Percentiles rank a stretch among this genome's conserved stretches.
Conservation (phyloP, 2,797 vertebrate genomes). For the Myotis daubentonii region DNA sequence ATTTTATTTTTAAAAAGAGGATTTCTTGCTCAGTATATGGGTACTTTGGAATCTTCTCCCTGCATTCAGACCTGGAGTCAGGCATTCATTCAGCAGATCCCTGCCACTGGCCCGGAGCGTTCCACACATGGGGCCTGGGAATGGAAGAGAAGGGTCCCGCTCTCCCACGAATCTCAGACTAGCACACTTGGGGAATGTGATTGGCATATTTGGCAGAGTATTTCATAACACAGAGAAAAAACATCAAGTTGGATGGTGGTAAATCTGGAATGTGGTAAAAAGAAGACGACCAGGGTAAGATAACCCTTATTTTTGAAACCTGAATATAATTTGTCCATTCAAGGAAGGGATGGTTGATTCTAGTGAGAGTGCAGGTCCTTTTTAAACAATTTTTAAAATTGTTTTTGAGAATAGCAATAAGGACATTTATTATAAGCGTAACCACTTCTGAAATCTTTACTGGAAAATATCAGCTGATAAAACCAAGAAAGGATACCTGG, state of each 20-base stretch:
- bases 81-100: not conserved
- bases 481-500: not conserved
- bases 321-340: not conserved
- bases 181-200: not conserved
- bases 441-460: not conserved
- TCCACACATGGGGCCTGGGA: fast-evolving
- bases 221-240: not conserved
- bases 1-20: not conserved
- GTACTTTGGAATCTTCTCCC: not conserved
- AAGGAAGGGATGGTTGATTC: not conserved
- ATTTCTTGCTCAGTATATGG: not conserved
- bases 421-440: not conserved
- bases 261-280: not conserved
- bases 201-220: not conserved
- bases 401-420: not conserved
- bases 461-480: not conserved
- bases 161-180: not conserved
- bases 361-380: fast-evolving
- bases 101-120: not conserved
- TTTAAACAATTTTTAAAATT: not conserved
- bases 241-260: not conserved
- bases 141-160: not conserved
- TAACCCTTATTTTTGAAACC: not conserved
- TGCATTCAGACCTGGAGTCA: not conserved
- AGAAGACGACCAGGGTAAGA: not conserved